phyloP scores from a whole-genome alignment of 2,113 vertebrate species.

The Hystrix brachyura region DNA sequence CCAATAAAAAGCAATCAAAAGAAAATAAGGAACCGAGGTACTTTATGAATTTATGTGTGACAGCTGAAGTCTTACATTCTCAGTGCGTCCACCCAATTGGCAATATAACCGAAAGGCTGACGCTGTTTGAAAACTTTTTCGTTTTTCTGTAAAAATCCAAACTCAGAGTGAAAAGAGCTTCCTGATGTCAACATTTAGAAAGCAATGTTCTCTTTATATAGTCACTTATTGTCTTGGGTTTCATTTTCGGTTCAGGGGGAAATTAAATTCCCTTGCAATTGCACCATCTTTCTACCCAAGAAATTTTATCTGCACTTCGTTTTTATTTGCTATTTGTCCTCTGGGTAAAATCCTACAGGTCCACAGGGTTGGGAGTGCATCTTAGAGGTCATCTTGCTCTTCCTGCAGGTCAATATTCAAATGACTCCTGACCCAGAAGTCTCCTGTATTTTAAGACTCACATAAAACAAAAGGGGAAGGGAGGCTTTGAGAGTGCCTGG shows the following conservation, averaged over 20 bases:
- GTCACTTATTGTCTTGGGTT: conserved; percentile 84
- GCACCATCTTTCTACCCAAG: conserved; percentile 81
- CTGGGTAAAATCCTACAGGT: conserved; percentile 69
- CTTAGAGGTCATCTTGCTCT: conserved; percentile 69
- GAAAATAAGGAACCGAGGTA: neutral
- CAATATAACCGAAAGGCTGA: neutral
- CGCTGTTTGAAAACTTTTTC: conserved; percentile 67
- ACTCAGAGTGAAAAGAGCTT: conserved; percentile 62
- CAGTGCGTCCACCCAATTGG: rapidly evolving
- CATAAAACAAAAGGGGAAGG: neutral
- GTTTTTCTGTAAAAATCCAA: conserved; percentile 75
- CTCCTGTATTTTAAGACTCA: conserved; percentile 51
- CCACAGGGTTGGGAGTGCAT: conserved; percentile 57
- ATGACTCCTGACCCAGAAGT: conserved; percentile 67
- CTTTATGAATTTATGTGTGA: neutral
- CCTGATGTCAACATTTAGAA: conserved; percentile 70
- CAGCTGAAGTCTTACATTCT: neutral
- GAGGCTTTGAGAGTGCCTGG: rapidly evolving
- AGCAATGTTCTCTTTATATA: conserved; percentile 78
- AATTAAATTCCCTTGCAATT: conserved; percentile 85
- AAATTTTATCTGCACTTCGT: conserved; percentile 79
- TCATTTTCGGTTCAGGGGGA: conserved; percentile 83
- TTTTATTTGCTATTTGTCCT: conserved; percentile 84
- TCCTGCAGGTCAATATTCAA: conserved; percentile 74
- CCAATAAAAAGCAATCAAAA: conserved; percentile 58